Conservation (phyloP, 2,113 vertebrate genomes). For the Dendropsophus ebraccatus region DNA sequence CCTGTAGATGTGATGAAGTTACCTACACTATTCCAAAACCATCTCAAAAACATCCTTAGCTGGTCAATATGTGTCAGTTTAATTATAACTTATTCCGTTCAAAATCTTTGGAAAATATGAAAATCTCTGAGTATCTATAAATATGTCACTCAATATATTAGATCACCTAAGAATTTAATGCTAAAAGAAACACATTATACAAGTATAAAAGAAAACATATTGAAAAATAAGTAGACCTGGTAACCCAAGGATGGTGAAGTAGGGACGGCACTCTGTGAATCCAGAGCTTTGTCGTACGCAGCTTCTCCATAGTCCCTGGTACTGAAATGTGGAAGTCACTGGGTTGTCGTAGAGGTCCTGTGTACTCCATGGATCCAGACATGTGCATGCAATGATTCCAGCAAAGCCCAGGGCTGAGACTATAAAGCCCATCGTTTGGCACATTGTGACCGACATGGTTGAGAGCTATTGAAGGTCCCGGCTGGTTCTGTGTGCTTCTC, state of each 20-base stretch:
- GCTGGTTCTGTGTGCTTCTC: slow-evolving; percentile 9
- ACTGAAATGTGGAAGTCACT: slow-evolving; percentile 82
- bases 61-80: neutral
- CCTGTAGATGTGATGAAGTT: neutral
- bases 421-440: slow-evolving; percentile 82
- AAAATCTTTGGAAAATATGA: too few species aligned
- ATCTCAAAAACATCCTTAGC: neutral
- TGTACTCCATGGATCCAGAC: slow-evolving; percentile 83
- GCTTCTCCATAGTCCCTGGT: slow-evolving; percentile 88
- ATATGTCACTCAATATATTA: neutral
- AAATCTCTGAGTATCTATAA: neutral
- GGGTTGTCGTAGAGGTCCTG: slow-evolving; percentile 83
- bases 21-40: neutral
- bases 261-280: slow-evolving; percentile 86
- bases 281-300: slow-evolving; percentile 85
- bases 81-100: neutral
- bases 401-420: slow-evolving; percentile 75
- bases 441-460: slow-evolving; percentile 81
- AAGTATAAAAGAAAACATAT: neutral
- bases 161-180: neutral
- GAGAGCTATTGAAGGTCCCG: slow-evolving; percentile 5
- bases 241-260: slow-evolving; percentile 86
- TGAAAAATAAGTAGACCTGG: slow-evolving; percentile 77
- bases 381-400: slow-evolving; percentile 79
- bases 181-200: neutral